Evolutionary conservation across 2,113 vertebrate species (phyloP).

Genomic region (Xiphorhynchus elegans): DNA sequence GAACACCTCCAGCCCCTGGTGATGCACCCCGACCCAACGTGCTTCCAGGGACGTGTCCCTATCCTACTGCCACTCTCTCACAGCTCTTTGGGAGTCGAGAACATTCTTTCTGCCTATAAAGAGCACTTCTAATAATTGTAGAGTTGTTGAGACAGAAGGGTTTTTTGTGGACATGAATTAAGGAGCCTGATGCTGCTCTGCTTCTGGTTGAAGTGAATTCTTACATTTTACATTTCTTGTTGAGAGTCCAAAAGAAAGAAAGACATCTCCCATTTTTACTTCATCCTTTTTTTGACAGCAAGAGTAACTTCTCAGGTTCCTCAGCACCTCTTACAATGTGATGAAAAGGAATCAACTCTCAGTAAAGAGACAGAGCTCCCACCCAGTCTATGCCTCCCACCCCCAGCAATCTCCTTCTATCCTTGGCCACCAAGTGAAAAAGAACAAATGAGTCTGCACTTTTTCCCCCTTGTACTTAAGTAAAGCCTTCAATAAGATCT

Average conservation of each 20-base stretch:
- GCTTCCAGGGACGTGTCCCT: accelerated
- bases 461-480: not conserved
- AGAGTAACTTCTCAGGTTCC: not conserved
- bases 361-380: not conserved
- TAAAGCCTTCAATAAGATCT: not conserved
- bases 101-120: not conserved
- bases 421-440: not conserved
- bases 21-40: not conserved
- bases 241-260: not conserved
- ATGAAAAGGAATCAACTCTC: not conserved
- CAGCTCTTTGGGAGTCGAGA: not conserved
- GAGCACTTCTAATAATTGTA: not conserved
- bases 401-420: not conserved
- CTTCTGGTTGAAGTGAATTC: not conserved
- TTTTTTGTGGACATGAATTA: not conserved
- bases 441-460: not conserved
- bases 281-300: not conserved
- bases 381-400: not conserved
- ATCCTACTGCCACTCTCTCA: not conserved
- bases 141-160: not conserved
- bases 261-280: not conserved
- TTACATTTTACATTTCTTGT: not conserved
- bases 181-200: not conserved
- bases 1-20: not conserved
- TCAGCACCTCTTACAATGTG: not conserved